Evolutionary conservation across 2,113 vertebrate species (phyloP), one percentile per base, ranked within the genome.

Genomic region (Salminus brasiliensis): DNA sequence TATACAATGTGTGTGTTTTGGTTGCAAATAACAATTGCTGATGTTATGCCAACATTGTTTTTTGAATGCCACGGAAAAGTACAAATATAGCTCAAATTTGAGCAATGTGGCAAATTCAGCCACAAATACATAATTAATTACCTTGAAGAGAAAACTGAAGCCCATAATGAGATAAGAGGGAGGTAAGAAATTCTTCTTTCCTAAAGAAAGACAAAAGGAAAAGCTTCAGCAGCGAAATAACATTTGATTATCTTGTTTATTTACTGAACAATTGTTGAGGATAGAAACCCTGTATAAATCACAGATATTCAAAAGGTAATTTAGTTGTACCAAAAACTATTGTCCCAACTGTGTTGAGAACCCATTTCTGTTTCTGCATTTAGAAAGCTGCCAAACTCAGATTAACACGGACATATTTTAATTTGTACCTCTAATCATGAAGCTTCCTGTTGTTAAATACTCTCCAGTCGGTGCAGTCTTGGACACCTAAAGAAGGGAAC

Each of bases 91-190:
- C n/a, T n/a, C n/a, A n/a, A n/a, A n/a, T n/a, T n/a, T n/a, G n/a
- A n/a, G n/a, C n/a, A n/a, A n/a, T n/a, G n/a, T n/a, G n/a, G n/a
- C n/a, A n/a, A n/a, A n/a, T n/a, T n/a, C n/a, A n/a, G n/a, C 59
- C 21, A 0, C 36, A 8, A 63, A 36, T 25, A 65, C 29, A 78
- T 47, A 55, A 18, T 49, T 25, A 6, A 57, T 85, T 92, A 98
- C 98, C 96, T 98, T 99, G 69, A 99, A 99, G 55, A 99, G 93
- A 91, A 99, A 99, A 80, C 96, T 96, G 63, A 98, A 99, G 5
- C 98, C 98, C 98, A 99, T 97, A 91, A 99, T 98, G 86, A 99
- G 89, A 85, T 99, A 98, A 0, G 98, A 99, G 1, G 98, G 98
- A 2, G 98, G 98, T 74, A 99, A 93, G 29, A 96, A 99, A 88